Evolutionary conservation across 2,888 invertebrate species (phyloP).

Genomic region (Melinaea marsaeus): DNA sequence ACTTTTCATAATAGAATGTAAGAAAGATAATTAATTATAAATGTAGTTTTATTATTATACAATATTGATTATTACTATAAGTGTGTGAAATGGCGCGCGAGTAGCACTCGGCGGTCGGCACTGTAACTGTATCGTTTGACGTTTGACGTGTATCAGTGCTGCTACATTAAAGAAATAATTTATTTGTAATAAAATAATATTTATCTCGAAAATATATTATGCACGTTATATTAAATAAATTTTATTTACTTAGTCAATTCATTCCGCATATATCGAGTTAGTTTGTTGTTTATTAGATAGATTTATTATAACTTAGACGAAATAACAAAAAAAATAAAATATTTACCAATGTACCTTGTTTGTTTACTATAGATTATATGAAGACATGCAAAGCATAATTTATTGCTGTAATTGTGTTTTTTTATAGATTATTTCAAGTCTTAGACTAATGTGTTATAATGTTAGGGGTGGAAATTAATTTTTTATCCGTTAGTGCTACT

Average conservation of each 20-base stretch:
- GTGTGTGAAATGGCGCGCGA: slow-evolving; percentile 45
- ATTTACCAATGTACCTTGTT: slow-evolving; percentile 6
- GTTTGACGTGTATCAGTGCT: slow-evolving; percentile 42
- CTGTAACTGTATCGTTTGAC: slow-evolving; percentile 6
- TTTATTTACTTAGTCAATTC: slow-evolving; percentile 30
- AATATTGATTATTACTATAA: slow-evolving; percentile 46
- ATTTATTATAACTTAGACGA: slow-evolving; percentile 5
- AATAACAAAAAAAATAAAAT: slow-evolving; percentile 3
- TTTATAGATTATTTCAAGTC: slow-evolving; percentile 14
- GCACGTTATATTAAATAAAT: slow-evolving; percentile 16
- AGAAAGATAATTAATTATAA: slow-evolving; percentile 23
- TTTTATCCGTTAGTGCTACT: slow-evolving; percentile 49
- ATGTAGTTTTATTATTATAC: slow-evolving; percentile 31
- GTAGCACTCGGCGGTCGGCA: slow-evolving; percentile 53
- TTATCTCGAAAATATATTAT: not conserved
- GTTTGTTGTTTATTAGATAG: slow-evolving; percentile 20
- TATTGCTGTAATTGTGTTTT: slow-evolving; percentile 11
- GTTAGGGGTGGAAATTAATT: slow-evolving; percentile 16
- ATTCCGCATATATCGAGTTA: slow-evolving; percentile 29
- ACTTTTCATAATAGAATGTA: slow-evolving; percentile 15
- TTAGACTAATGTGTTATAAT: slow-evolving; percentile 24
- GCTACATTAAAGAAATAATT: slow-evolving; percentile 40
- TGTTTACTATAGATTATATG: slow-evolving; percentile 15
- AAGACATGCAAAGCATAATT: slow-evolving; percentile 12
- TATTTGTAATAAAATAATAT: slow-evolving; percentile 27